Evolutionary conservation across 2,888 invertebrate species (phyloP), one percentile per base, ranked within the genome.

Genomic region (Teinopalpus imperialis): DNA sequence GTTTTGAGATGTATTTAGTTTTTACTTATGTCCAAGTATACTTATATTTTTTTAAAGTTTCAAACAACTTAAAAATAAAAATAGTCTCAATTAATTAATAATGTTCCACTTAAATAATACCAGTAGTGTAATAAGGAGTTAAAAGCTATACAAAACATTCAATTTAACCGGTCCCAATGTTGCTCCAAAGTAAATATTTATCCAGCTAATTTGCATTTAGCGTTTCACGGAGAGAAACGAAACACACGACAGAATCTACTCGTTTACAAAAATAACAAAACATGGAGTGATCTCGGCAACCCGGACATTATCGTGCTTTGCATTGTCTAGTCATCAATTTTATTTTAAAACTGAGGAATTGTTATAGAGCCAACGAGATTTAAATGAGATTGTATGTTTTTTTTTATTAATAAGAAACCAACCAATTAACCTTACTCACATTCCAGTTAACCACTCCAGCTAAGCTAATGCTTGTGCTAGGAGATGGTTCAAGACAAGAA

Each of bases 161-260:
- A 72, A 71, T 64, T 76, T 72, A 79, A 77, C 74, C 72, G 56
- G 66, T 71, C 69, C 57, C 67, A 59, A 59, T 63, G 73, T 69
- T 80, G 74, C 69, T 79, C 82, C 76, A 82, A 87, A 71, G 67
- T 61, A 78, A 87, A 88, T 87, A 80, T 88, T 88, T 76, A 63
- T 73, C 65, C 76, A 83, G 76, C 86, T 88, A 87, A 88, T 87
- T 87, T 77, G 81, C 81, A 81, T 82, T 78, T 67, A 76, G 69
- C 75, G 65, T 80, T 80, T 79, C 76, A 70, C 60, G 57, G 57
- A 56, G 68, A 69, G 85, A 81, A 82, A 78, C 69, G 80, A 77
- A 79, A 81, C 85, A 83, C 74, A 75, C 80, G 70, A 82, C 79
- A 77, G 75, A 69, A 66, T 61, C 73, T 66, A 62, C 65, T 87